A percentile compares a stretch with the other conserved stretches of the same genome.
Evolutionary conservation across 1,140 invertebrate genomes (phyloP).

Genomic region (Temnothorax nylanderi): DNA sequence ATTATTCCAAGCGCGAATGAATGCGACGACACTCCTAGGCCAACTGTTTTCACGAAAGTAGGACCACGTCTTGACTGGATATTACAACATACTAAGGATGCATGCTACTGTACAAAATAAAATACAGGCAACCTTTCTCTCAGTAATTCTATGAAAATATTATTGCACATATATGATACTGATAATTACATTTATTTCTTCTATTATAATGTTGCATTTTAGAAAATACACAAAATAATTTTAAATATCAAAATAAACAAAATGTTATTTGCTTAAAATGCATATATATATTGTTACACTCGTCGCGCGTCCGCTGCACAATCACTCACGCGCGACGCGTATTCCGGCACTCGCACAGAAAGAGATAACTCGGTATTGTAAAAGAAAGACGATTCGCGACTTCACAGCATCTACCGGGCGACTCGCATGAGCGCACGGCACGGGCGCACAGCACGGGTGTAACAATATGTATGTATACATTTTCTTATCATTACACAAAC

Average conservation of each 20-base stretch:
- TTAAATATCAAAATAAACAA: not conserved
- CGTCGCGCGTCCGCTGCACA: no score
- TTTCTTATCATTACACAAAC: not conserved
- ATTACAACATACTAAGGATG: constrained; percentile 86
- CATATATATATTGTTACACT: not conserved
- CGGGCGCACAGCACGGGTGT: no score
- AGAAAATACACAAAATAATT: not conserved
- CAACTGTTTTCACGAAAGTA: constrained; percentile 88
- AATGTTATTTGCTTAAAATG: not conserved
- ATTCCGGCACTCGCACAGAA: no score
- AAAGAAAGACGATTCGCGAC: no score
- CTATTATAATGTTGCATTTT: not conserved
- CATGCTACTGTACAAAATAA: constrained; percentile 86
- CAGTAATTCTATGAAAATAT: not conserved
- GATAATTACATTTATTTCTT: constrained; percentile 12
- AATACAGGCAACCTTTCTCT: constrained; percentile 10
- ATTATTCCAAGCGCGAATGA: constrained; percentile 84
- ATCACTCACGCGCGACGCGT: no score
- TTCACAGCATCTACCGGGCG: no score
- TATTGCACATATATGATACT: not conserved
- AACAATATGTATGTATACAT: no score
- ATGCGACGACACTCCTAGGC: constrained; percentile 79
- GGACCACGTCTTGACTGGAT: constrained; percentile 88
- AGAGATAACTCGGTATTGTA: no score
- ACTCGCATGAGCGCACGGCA: no score